A percentile compares a stretch with the other conserved stretches of the same genome.
Evolutionary conservation across 1,140 invertebrate genomes (phyloP).

Genomic region (Euura saliciscinereae): DNA sequence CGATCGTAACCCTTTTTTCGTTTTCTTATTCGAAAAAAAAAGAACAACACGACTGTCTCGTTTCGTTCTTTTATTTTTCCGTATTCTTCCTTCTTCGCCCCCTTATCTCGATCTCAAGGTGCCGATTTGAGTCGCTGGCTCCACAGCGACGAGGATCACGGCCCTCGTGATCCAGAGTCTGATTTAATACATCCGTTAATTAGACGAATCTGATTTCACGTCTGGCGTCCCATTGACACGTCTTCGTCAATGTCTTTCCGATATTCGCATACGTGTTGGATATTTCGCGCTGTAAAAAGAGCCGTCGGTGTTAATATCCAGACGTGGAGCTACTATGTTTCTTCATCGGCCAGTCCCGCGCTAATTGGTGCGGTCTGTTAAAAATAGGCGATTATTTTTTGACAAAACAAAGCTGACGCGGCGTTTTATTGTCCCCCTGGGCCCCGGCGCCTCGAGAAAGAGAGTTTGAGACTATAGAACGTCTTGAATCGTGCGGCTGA

Average conservation of each 20-base stretch:
- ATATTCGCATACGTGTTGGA: too few species aligned
- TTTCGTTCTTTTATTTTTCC: neutral
- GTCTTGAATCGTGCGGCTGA: neutral
- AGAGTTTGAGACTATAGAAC: neutral
- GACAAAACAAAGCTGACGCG: constrained; percentile 5
- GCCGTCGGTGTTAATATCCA: neutral
- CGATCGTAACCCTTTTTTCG: neutral
- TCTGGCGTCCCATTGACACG: neutral
- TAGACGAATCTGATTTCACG: neutral
- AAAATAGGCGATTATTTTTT: constrained; percentile 1
- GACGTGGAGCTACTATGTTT: neutral
- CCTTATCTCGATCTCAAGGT: neutral
- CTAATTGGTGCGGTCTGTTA: neutral
- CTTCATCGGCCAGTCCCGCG: neutral
- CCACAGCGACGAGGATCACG: neutral
- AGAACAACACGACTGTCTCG: neutral
- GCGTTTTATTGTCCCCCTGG: neutral
- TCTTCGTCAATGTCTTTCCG: neutral
- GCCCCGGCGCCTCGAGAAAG: neutral
- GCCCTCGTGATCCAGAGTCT: too few species aligned
- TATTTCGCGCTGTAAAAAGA: too few species aligned
- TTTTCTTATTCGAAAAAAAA: neutral
- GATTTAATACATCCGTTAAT: too few species aligned
- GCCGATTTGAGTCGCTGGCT: neutral
- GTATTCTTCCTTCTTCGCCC: neutral